phyloP scores from a whole-genome alignment of 2,113 vertebrate genomes.

The Mastomys natalensis region DNA sequence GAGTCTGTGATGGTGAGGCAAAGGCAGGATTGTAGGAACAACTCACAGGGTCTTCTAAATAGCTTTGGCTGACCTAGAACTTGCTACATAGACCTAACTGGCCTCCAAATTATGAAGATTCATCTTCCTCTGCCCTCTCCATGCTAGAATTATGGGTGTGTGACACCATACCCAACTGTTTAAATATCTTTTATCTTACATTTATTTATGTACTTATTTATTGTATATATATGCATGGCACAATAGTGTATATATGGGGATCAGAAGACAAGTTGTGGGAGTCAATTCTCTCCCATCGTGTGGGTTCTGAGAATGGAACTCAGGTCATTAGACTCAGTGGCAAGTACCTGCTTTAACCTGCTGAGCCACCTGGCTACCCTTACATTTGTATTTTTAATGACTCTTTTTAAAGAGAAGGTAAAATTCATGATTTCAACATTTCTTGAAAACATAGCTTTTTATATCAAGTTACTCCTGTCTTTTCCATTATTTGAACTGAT shows the following conservation, averaged over 20 bases:
- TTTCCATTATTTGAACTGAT: neutral
- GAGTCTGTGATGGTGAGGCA: neutral
- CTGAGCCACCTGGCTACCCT: neutral
- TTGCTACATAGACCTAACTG: neutral
- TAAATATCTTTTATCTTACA: neutral
- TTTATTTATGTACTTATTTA: neutral
- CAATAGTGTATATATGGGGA: neutral
- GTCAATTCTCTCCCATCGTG: neutral
- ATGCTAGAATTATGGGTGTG: neutral
- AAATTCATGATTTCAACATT: neutral
- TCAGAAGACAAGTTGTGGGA: neutral
- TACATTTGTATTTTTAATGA: neutral
- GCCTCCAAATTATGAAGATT: neutral
- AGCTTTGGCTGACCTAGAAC: neutral
- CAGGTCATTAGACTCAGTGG: no score
- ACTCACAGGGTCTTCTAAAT: neutral
- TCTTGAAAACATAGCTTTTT: neutral
- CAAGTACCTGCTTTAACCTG: neutral
- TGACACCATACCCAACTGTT: neutral
- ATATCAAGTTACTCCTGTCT: neutral
- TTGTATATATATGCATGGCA: no score
- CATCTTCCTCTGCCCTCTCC: neutral
- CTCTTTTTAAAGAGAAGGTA: neutral
- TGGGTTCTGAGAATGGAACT: neutral
- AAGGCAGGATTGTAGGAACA: neutral